Conservation (phyloP, 2,797 vertebrate genomes). For the Acropternis orthonyx region DNA sequence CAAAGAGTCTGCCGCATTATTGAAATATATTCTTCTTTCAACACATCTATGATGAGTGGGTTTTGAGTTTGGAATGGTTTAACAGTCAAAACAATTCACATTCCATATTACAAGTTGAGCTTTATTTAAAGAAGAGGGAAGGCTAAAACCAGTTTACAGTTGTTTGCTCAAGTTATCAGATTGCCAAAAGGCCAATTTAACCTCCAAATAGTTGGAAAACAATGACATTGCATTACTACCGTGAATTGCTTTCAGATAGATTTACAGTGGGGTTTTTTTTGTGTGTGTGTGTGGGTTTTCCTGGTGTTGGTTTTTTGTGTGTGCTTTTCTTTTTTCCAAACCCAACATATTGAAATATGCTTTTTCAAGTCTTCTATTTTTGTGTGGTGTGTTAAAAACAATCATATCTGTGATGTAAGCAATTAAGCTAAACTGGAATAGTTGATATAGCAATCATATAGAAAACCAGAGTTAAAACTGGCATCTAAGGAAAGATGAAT, state of each 20-base stretch:
- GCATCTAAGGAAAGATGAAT: not conserved
- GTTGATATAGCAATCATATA: not conserved
- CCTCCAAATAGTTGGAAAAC: conserved; percentile 6
- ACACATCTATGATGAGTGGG: conserved; percentile 62
- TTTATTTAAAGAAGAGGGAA: conserved; percentile 49
- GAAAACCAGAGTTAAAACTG: not conserved
- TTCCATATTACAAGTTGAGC: conserved; percentile 42
- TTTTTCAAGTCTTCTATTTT: not conserved
- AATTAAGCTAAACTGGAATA: not conserved
- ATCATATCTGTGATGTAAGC: not conserved
- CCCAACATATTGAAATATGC: not conserved
- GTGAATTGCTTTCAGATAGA: not conserved
- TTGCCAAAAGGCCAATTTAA: conserved; percentile 25
- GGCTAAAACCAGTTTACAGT: conserved; percentile 12
- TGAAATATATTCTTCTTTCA: conserved; percentile 73
- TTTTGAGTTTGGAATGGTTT: conserved; percentile 68
- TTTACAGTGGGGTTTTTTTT: not conserved
- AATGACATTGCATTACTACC: conserved; percentile 2
- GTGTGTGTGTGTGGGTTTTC: not conserved
- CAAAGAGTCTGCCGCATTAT: conserved; percentile 31
- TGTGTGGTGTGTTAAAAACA: not conserved
- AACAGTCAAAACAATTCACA: conserved; percentile 70
- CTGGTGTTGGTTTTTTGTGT: not conserved
- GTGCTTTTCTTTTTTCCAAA: not conserved
- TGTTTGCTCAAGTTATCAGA: conserved; percentile 52